Conservation (phyloP, 2,888 invertebrate species). For the Teinopalpus imperialis region DNA sequence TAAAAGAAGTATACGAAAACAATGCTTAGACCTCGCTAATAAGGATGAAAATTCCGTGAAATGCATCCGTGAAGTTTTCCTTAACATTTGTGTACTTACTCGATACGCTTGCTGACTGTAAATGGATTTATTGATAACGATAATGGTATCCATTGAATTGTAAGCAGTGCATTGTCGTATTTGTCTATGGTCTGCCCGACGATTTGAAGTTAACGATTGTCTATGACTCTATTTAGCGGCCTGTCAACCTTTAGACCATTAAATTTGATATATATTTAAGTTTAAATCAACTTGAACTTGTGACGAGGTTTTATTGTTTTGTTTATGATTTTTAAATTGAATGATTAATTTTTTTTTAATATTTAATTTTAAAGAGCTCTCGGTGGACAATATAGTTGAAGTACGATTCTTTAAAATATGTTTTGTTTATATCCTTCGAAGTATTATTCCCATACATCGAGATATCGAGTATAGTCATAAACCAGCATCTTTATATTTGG, state of each 20-base stretch:
- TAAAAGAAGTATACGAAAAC: not conserved
- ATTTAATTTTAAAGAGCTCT: no score
- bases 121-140: slow-evolving; percentile 53
- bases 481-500: no score
- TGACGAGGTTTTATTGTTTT: slow-evolving; percentile 5
- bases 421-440: no score
- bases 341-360: no score
- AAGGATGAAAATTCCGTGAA: slow-evolving; percentile 25
- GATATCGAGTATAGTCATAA: no score
- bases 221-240: slow-evolving; percentile 5
- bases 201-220: slow-evolving; percentile 23
- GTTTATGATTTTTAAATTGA: not conserved
- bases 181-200: slow-evolving; percentile 22
- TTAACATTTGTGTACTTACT: slow-evolving; percentile 31
- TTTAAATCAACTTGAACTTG: no score
- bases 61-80: slow-evolving; percentile 32
- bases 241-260: slow-evolving; percentile 3
- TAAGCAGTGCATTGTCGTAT: slow-evolving; percentile 38
- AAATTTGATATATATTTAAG: not conserved
- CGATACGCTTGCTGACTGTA: slow-evolving; percentile 47
- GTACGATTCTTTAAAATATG: no score
- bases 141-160: slow-evolving; percentile 45
- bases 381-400: no score
- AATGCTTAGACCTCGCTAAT: not conserved
- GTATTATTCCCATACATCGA: no score